A percentile compares a stretch with the other conserved stretches of the same genome.
phyloP scores from a whole-genome alignment of 2,797 vertebrate species.

The Poecilia picta region DNA sequence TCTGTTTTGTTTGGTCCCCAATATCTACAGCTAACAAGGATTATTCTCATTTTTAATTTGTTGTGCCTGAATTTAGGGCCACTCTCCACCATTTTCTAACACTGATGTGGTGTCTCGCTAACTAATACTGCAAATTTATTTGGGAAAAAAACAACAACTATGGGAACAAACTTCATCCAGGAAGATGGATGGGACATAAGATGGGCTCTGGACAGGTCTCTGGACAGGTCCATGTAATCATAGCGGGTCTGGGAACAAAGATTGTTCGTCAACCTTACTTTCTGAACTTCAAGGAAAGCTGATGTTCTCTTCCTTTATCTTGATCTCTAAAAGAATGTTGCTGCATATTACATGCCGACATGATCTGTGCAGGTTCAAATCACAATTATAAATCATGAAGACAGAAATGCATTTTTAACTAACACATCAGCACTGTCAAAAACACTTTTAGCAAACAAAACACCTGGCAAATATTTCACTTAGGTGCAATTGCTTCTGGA shows the following conservation, averaged over 20 bases:
- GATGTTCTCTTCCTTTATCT: neutral
- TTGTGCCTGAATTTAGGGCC: neutral
- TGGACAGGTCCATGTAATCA: neutral
- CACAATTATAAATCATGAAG: neutral
- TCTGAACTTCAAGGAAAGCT: neutral
- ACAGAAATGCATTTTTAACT: neutral
- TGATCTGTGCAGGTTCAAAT: neutral
- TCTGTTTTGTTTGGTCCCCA: too few relatives aligned
- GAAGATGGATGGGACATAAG: neutral
- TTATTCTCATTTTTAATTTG: neutral
- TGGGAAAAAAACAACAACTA: neutral
- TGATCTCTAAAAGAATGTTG: neutral
- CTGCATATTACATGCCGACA: neutral
- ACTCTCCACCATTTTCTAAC: neutral
- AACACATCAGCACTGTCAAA: neutral
- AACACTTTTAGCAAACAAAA: neutral
- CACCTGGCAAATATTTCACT: neutral
- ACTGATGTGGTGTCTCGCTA: neutral
- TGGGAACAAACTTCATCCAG: neutral
- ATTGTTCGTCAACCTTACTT: neutral
- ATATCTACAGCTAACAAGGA: neutral
- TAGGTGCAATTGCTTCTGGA: neutral
- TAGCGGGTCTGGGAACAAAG: neutral
- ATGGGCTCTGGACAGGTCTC: neutral
- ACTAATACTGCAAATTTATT: neutral